Evolutionary conservation across 2,113 vertebrate genomes (phyloP).

Genomic region (Dipodomys ordii): DNA sequence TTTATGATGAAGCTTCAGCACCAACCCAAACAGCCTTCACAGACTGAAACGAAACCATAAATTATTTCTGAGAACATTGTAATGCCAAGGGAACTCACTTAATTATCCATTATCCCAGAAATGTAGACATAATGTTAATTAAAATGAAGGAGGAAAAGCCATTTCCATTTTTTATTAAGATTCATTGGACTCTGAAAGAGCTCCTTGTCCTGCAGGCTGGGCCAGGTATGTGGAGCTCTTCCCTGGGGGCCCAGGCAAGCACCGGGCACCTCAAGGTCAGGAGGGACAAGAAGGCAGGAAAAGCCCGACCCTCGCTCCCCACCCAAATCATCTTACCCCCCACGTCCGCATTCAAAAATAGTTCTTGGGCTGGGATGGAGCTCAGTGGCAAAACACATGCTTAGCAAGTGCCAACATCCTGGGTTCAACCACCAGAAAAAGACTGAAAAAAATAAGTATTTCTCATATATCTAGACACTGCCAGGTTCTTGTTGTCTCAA

Average conservation of each 20-base stretch:
- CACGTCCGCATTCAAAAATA: neutral
- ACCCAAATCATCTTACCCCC: too few species aligned
- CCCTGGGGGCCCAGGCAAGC: slow-evolving; percentile 47
- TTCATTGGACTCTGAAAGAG: slow-evolving; percentile 84
- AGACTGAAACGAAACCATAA: slow-evolving; percentile 86
- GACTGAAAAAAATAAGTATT: too few species aligned
- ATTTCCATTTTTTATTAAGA: slow-evolving; percentile 91
- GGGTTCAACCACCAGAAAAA: too few species aligned
- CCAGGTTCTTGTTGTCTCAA: neutral
- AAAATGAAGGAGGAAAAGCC: slow-evolving; percentile 90
- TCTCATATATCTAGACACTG: neutral
- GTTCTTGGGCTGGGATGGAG: too few species aligned
- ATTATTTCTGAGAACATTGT: slow-evolving; percentile 90
- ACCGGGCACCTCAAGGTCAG: slow-evolving; percentile 49
- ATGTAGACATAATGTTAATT: slow-evolving; percentile 91
- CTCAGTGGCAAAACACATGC: too few species aligned
- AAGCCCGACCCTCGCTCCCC: neutral
- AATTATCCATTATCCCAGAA: slow-evolving; percentile 91
- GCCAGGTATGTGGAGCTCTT: slow-evolving; percentile 83
- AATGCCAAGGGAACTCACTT: slow-evolving; percentile 91
- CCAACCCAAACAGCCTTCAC: slow-evolving; percentile 86
- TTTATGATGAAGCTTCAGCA: slow-evolving; percentile 83
- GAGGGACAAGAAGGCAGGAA: neutral
- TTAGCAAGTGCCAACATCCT: neutral
- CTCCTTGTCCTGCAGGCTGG: slow-evolving; percentile 83